Conservation (phyloP, 2,113 vertebrate species). For the Petroica traversi region DNA sequence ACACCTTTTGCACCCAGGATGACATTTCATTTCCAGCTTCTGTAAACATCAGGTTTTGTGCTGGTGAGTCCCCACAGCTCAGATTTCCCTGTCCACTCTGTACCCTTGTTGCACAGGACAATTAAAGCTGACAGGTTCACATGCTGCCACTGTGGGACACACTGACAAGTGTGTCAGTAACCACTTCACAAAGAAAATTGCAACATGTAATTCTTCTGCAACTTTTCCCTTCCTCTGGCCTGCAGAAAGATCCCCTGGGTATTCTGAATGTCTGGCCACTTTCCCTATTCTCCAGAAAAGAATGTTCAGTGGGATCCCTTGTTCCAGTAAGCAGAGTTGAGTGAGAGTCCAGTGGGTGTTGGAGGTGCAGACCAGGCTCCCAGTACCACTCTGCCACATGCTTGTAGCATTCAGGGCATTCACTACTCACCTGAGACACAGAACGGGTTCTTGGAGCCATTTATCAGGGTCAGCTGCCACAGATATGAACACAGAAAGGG, state of each 20-base stretch:
- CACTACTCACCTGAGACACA: background rate
- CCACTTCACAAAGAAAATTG: background rate
- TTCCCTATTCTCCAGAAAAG: background rate
- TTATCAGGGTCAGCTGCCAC: background rate
- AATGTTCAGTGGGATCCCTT: background rate
- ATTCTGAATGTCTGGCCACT: background rate
- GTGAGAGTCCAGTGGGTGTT: background rate
- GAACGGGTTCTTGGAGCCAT: background rate
- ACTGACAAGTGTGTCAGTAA: background rate
- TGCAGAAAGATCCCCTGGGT: background rate
- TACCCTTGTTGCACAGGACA: background rate
- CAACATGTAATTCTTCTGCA: background rate
- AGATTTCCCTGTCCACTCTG: background rate
- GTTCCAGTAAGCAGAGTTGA: background rate
- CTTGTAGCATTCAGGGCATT: background rate
- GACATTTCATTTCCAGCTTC: background rate
- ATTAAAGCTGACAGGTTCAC: background rate
- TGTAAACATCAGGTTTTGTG: background rate
- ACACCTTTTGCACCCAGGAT: accelerated
- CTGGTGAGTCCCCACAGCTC: background rate
- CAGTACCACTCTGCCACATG: background rate
- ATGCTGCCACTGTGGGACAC: background rate
- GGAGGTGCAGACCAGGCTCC: background rate
- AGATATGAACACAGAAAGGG: background rate
- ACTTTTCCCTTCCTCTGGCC: background rate